These are phyloP conservation scores for Gymnocheta viridis DNA, from an alignment of 2,888 invertebrate species.

Conservation along the genomic window DNA sequence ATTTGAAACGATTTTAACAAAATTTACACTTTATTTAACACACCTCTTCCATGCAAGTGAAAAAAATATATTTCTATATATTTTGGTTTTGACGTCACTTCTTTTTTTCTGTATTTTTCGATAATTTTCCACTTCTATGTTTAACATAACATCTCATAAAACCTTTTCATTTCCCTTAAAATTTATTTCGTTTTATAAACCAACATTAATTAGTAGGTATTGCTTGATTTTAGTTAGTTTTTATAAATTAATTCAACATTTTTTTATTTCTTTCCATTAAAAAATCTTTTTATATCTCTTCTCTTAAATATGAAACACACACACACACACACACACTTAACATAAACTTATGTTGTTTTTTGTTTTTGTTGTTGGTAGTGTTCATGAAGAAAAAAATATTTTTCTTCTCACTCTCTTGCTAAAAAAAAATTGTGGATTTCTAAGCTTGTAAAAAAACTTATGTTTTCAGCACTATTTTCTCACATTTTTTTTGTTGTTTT, in stretches of 20 bases:
- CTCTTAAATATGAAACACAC: slow-evolving; percentile 51
- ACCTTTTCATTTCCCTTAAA: slow-evolving; percentile 17
- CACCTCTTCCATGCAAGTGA: slow-evolving; percentile 39
- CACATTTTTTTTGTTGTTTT: slow-evolving; percentile 3
- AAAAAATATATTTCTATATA: slow-evolving; percentile 51
- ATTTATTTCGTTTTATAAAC: slow-evolving; percentile 1
- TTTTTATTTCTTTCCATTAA: slow-evolving; percentile 40
- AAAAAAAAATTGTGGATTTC: slow-evolving; percentile 22
- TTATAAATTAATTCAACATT: slow-evolving; percentile 43
- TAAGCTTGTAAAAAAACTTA: slow-evolving; percentile 18
- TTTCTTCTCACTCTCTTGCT: slow-evolving; percentile 47
- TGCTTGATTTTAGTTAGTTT: slow-evolving; percentile 54
- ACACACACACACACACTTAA: slow-evolving; percentile 25
- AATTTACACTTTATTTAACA: slow-evolving; percentile 23
- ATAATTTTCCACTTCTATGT: slow-evolving; percentile 18
- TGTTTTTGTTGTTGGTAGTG: slow-evolving; percentile 58
- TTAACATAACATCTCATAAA: neutral
- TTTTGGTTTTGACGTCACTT: slow-evolving; percentile 63
- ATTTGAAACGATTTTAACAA: neutral
- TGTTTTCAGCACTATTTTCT: slow-evolving; percentile 25
- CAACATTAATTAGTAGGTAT: slow-evolving; percentile 30
- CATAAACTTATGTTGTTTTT: slow-evolving; percentile 56
- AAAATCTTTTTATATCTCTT: slow-evolving; percentile 64
- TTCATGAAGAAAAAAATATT: slow-evolving; percentile 43
- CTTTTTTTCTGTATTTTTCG: slow-evolving; percentile 44